Evolutionary conservation across 2,888 invertebrate species (phyloP).

Genomic region (Parnassius mnemosyne): DNA sequence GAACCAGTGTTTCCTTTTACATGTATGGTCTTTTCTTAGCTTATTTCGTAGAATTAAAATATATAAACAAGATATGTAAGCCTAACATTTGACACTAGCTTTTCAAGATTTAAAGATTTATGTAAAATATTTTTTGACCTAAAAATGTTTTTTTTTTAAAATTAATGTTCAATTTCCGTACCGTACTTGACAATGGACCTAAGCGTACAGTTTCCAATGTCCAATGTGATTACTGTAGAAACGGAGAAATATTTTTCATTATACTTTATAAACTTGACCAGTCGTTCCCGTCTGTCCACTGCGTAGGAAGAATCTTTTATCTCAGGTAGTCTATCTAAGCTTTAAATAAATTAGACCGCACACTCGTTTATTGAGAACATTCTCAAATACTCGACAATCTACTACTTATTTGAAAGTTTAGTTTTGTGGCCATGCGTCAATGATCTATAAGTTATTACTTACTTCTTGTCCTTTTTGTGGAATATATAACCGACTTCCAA

Average conservation of each 20-base stretch:
- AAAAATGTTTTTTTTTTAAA: too few species aligned
- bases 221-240: slow-evolving; percentile 34
- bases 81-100: too few species aligned
- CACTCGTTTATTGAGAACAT: slow-evolving; percentile 4
- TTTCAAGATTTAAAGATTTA: too few species aligned
- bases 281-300: slow-evolving; percentile 37
- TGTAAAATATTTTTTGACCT: too few species aligned
- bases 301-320: slow-evolving; percentile 45
- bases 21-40: too few species aligned
- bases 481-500: too few species aligned
- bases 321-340: slow-evolving; percentile 34
- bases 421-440: background rate
- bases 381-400: slow-evolving; percentile 13
- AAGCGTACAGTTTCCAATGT: slow-evolving; percentile 28
- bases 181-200: slow-evolving; percentile 24
- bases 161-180: slow-evolving; percentile 1
- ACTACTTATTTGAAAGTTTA: slow-evolving; percentile 3
- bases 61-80: too few species aligned
- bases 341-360: slow-evolving; percentile 17
- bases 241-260: slow-evolving; percentile 50
- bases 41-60: too few species aligned
- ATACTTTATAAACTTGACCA: slow-evolving; percentile 46
- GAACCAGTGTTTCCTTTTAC: too few species aligned
- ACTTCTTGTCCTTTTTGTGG: too few species aligned
- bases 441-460: slow-evolving; percentile 3